Evolutionary conservation across 1,140 invertebrate genomes (phyloP).

Genomic region (Aricia agestis): DNA sequence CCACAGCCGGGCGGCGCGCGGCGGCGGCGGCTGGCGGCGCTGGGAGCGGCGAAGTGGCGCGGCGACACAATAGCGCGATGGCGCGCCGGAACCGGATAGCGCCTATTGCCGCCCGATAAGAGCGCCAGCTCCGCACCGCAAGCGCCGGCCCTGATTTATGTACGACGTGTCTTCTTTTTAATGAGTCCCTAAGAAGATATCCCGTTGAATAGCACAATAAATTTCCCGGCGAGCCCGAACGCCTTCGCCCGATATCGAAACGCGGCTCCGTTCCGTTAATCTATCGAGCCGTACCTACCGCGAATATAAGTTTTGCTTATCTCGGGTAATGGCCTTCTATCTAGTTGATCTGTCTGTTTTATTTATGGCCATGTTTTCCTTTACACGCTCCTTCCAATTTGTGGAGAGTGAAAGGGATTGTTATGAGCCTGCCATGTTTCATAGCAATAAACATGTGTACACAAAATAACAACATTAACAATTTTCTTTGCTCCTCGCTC

Average conservation of each 20-base stretch:
- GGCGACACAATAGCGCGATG: conserved; percentile 31
- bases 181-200: conserved; percentile 76
- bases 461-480: conserved; percentile 73
- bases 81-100: conserved; percentile 71
- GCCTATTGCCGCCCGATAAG: conserved; percentile 73
- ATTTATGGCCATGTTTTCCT: conserved; percentile 74
- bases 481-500: conserved; percentile 51
- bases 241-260: conserved; percentile 69
- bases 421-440: conserved; percentile 73
- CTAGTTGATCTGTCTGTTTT: conserved; percentile 72
- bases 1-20: conserved; percentile 43
- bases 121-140: conserved; percentile 40
- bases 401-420: conserved; percentile 74
- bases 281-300: conserved; percentile 55
- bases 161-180: conserved; percentile 74
- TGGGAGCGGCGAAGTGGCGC: conserved; percentile 37
- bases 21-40: conserved; percentile 38
- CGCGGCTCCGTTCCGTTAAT: conserved; percentile 66
- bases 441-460: conserved; percentile 74
- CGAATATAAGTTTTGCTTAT: conserved; percentile 71
- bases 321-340: conserved; percentile 71
- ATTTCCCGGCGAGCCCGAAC: conserved; percentile 63
- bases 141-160: conserved; percentile 68
- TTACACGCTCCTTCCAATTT: conserved; percentile 73
- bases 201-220: conserved; percentile 67